phyloP scores from a whole-genome alignment of 2,797 vertebrate genomes.

The Periophthalmus magnuspinnatus region DNA sequence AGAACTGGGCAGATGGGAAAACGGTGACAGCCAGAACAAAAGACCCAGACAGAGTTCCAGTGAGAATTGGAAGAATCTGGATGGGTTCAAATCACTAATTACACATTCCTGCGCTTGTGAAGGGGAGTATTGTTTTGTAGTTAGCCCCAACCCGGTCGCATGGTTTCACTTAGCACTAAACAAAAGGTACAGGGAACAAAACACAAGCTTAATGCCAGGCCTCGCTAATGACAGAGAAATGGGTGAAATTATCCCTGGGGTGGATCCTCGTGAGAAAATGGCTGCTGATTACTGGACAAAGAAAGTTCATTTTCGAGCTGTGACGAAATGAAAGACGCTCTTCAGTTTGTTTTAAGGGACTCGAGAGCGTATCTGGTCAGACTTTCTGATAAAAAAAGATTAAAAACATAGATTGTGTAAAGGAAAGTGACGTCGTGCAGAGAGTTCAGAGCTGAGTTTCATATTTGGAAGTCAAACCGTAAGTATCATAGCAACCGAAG shows the following conservation, averaged over 20 bases:
- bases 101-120: conserved; percentile 78
- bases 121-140: conserved; percentile 77
- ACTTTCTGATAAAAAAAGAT: no score
- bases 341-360: conserved; percentile 34
- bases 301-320: conserved; percentile 72
- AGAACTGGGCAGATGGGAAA: conserved; percentile 47
- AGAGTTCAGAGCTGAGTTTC: no score
- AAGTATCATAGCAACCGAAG: no score
- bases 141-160: conserved; percentile 76
- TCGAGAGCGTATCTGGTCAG: neutral
- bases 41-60: conserved; percentile 52
- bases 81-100: conserved; percentile 78
- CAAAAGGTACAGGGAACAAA: conserved; percentile 78
- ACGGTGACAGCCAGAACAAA: conserved; percentile 62
- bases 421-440: no score
- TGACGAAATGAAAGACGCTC: conserved; percentile 72
- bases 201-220: conserved; percentile 70
- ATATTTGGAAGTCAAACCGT: no score
- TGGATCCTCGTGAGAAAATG: conserved; percentile 79
- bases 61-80: conserved; percentile 68
- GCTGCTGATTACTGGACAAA: conserved; percentile 73
- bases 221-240: conserved; percentile 76
- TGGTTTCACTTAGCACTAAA: conserved; percentile 80
- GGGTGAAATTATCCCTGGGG: conserved; percentile 74
- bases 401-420: neutral